Base-by-base conservation (phyloP, 37 sponge, comb jelly and placozoan genomes). In the Agelas oroides region DNA sequence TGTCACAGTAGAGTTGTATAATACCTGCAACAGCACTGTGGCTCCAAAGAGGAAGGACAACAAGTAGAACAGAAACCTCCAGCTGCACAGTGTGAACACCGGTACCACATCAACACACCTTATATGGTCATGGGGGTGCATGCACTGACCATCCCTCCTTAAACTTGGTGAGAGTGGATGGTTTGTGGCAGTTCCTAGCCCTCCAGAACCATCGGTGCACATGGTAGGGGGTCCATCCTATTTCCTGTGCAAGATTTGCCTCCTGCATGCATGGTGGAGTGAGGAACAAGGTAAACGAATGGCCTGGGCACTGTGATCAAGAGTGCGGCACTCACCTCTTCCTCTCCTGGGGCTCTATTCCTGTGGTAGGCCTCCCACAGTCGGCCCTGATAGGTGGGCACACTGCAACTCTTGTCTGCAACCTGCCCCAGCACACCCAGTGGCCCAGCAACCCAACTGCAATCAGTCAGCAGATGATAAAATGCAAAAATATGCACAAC, bases 141-240 rank as follows among this genome's bases (percentile, higher is more conserved):
- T n/a, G n/a, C n/a, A 17, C 16, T 84, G 16, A 84, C 85, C 76
- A 40, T 56, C 69, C 56, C 59, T 84, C 85, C 31, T 67, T 76
- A 25, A 84, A 84, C 40, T 76, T 75, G n/a, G 76, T 84, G 38
- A 84, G 66, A 32, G 19, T 27, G 12, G 85, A 84, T 24, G 76
- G 76, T 23, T 84, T 84, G 3, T 17, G 21, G 27, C 5, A 76
- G 24, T 84, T 74, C 8, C 85, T 61, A 2, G 85, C 85, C 34
- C 40, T 75, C 53, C 64, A 58, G 68, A 84, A 75, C 85, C 85
- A 84, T 68, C 32, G 60, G 19, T 65, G 58, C 0, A 84, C 85
- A 16, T 40, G 34, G 64, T 84, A 74, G 5, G 67, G 38, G 13
- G 59, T 73, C 85, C 85, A 84, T 24, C 85, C 76, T 11, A 84